These are phyloP conservation scores for Keiferia lycopersicella DNA, from an alignment of 2,888 invertebrate genomes.

Conservation along the genomic window DNA sequence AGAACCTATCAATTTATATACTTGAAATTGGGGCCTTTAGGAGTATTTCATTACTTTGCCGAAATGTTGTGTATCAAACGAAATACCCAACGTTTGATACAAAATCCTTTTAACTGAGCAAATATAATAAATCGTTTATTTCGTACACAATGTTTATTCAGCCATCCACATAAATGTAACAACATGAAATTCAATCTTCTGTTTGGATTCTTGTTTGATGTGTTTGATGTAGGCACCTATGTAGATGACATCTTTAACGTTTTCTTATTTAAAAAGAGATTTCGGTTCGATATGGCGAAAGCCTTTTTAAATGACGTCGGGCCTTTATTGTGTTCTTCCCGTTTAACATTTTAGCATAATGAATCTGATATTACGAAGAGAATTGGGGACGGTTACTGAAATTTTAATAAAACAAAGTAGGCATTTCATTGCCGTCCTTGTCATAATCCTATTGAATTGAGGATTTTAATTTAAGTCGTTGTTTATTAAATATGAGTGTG, in stretches of 20 bases:
- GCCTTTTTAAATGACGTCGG: neutral
- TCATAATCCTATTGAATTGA: constrained; percentile 2
- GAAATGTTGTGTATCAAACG: constrained; percentile 14
- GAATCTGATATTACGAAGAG: neutral
- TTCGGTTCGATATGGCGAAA: neutral
- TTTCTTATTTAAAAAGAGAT: neutral
- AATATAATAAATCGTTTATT: constrained; percentile 32
- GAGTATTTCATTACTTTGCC: constrained; percentile 28
- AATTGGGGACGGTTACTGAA: constrained; percentile 9
- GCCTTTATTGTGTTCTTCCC: neutral
- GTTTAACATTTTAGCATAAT: neutral
- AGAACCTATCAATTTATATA: constrained; percentile 23
- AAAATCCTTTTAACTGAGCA: constrained; percentile 23
- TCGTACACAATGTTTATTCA: constrained; percentile 26
- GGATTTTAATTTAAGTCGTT: neutral
- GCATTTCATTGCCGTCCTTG: neutral
- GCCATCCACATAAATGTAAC: constrained; percentile 34
- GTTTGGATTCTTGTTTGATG: constrained; percentile 27
- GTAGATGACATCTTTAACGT: neutral
- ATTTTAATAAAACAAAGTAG: constrained; percentile 3
- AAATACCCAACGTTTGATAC: constrained; percentile 17
- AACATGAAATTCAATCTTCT: constrained; percentile 45
- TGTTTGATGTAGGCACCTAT: neutral
- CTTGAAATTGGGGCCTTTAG: constrained; percentile 18
- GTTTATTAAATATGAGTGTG: neutral